Evolutionary conservation across 2,888 invertebrate species (phyloP).

Genomic region (Tetragonula carbonaria): DNA sequence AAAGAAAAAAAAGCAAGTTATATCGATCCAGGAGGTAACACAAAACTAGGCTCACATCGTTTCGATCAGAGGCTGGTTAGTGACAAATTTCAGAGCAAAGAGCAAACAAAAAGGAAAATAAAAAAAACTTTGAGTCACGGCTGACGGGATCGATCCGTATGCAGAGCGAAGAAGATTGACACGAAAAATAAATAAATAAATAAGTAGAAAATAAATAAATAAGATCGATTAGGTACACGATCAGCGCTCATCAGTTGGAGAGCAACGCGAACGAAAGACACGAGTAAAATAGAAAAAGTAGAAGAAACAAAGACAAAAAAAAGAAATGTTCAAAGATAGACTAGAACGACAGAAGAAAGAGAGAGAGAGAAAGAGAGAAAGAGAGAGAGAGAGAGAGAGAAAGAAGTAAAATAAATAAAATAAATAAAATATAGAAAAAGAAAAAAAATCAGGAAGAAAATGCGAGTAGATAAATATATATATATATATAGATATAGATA

Average conservation of each 20-base stretch:
- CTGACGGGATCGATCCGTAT: conserved; percentile 43
- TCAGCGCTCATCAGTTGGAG: background rate
- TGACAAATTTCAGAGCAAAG: conserved; percentile 43
- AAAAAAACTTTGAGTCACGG: conserved; percentile 16
- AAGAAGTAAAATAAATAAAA: conserved; percentile 36
- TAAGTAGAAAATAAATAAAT: conserved; percentile 4
- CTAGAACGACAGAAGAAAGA: background rate
- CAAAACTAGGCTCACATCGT: conserved; percentile 13
- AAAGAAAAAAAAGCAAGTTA: conserved; percentile 7
- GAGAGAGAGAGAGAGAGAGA: conserved; percentile 37
- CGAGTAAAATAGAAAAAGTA: conserved; percentile 26
- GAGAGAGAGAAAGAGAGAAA: background rate
- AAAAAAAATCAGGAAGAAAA: conserved; percentile 60
- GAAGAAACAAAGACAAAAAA: conserved; percentile 19
- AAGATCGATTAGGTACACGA: conserved; percentile 5
- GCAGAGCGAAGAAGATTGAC: background rate
- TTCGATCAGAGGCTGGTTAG: conserved; percentile 37
- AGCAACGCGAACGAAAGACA: conserved; percentile 29
- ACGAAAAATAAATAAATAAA: background rate
- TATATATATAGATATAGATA: conserved; percentile 2
- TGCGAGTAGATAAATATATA: conserved; percentile 62
- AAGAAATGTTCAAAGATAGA: background rate
- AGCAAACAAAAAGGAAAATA: conserved; percentile 12
- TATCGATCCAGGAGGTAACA: background rate
- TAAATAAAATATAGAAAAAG: conserved; percentile 26